Evolutionary conservation across 1,140 invertebrate genomes (phyloP).

Genomic region (Pomphorhynchus laevis): DNA sequence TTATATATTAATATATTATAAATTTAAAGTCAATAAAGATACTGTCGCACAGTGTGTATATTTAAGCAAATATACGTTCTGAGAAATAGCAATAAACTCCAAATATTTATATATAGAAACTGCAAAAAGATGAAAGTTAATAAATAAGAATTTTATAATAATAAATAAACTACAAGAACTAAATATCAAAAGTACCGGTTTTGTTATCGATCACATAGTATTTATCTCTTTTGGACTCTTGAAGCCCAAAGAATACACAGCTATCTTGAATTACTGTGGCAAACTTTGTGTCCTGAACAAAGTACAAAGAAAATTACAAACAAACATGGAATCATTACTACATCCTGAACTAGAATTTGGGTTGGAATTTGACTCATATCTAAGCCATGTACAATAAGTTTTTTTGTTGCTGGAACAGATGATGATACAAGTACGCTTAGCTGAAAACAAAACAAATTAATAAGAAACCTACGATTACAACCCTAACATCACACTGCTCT

Average conservation of each 20-base stretch:
- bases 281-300: constrained; percentile 53
- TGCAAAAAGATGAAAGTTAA: too few species aligned
- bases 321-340: constrained; percentile 7
- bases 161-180: neutral
- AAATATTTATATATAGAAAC: too few species aligned
- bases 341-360: constrained; percentile 78
- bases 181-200: constrained; percentile 39
- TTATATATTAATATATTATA: too few species aligned
- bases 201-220: constrained; percentile 85
- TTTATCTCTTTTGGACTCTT: constrained; percentile 45
- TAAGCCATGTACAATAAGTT: constrained; percentile 82
- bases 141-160: constrained; percentile 1
- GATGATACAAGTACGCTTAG: constrained; percentile 70
- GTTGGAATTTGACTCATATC: constrained; percentile 70
- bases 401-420: constrained; percentile 90
- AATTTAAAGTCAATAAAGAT: too few species aligned
- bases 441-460: constrained; percentile 15
- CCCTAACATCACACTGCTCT: constrained; percentile 67
- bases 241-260: constrained; percentile 77
- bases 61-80: too few species aligned
- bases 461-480: constrained; percentile 4
- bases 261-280: constrained; percentile 68
- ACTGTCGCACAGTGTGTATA: too few species aligned
- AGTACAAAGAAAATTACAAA: constrained; percentile 2
- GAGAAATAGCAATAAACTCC: too few species aligned